phyloP scores from a whole-genome alignment of 2,888 invertebrate species.

The Andrena fulva region DNA sequence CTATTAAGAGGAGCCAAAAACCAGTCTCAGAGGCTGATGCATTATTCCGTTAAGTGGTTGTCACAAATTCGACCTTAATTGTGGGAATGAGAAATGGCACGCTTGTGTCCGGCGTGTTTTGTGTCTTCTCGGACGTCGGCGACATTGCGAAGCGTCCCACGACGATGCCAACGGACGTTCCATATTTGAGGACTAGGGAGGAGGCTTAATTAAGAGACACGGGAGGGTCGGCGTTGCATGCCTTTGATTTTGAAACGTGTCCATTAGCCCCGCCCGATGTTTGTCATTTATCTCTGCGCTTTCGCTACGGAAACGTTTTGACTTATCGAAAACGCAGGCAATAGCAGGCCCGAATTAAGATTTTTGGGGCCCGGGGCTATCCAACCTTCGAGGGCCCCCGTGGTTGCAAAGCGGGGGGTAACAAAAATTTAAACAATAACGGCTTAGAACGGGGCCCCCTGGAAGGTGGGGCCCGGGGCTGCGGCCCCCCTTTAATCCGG shows the following conservation, averaged over 20 bases:
- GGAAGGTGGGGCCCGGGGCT: too few species aligned
- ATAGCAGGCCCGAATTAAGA: background rate
- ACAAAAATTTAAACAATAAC: too few species aligned
- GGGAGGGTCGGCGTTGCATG: slow-evolving; percentile 56
- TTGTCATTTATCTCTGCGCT: slow-evolving; percentile 47
- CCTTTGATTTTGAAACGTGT: slow-evolving; percentile 66
- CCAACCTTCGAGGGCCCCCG: too few species aligned
- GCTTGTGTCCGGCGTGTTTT: slow-evolving; percentile 68
- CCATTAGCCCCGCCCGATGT: slow-evolving; percentile 54
- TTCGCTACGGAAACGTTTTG: slow-evolving; percentile 17
- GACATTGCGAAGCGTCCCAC: slow-evolving; percentile 56
- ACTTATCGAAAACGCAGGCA: background rate
- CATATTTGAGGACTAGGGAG: slow-evolving; percentile 59
- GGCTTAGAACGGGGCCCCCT: too few species aligned
- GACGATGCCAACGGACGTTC: slow-evolving; percentile 63
- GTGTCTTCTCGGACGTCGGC: slow-evolving; percentile 64
- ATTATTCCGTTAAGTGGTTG: slow-evolving; percentile 82
- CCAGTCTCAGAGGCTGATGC: slow-evolving; percentile 72
- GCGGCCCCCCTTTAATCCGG: too few species aligned
- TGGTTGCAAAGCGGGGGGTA: too few species aligned
- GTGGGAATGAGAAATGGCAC: slow-evolving; percentile 79
- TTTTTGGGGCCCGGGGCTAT: too few species aligned
- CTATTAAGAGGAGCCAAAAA: slow-evolving; percentile 70
- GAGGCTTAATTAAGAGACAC: slow-evolving; percentile 64
- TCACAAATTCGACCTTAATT: slow-evolving; percentile 82